Percentiles rank a stretch among this genome's conserved stretches.
Conservation (phyloP, 1,140 invertebrate species). For the Patella vulgata region DNA sequence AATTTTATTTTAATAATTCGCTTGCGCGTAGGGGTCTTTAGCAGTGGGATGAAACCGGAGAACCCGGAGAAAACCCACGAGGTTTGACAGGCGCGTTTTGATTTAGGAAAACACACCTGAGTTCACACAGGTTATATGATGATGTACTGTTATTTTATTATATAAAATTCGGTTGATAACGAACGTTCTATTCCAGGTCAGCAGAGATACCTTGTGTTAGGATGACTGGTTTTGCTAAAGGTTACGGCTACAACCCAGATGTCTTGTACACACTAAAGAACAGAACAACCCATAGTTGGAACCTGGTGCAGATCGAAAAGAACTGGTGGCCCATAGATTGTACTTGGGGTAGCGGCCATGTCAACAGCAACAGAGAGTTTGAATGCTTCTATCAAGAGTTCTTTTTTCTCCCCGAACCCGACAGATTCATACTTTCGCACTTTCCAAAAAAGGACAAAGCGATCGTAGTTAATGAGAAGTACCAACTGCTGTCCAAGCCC, state of each 20-base stretch:
- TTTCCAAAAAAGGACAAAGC: constrained; percentile 49
- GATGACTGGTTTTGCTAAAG: constrained; percentile 97
- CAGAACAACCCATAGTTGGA: constrained; percentile 68
- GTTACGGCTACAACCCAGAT: constrained; percentile 94
- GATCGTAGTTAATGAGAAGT: too few species aligned
- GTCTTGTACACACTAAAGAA: constrained; percentile 93
- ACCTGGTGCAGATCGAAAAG: constrained; percentile 26
- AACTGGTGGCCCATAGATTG: constrained; percentile 43
- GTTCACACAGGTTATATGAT: too few species aligned
- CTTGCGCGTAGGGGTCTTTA: too few species aligned
- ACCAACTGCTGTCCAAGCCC: too few species aligned
- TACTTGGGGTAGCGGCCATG: constrained; percentile 64
- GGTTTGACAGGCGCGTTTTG: too few species aligned
- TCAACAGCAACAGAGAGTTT: constrained; percentile 21
- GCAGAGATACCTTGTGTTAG: constrained; percentile 97
- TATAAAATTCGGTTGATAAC: too few species aligned
- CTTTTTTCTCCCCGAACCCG: constrained; percentile 68
- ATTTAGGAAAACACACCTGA: too few species aligned
- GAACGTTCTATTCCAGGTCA: constrained; percentile 37
- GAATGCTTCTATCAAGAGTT: constrained; percentile 38
- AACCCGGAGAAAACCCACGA: too few species aligned
- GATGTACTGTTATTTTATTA: too few species aligned
- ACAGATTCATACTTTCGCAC: constrained; percentile 67
- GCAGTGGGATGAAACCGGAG: too few species aligned
- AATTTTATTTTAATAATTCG: too few species aligned